Evolutionary conservation across 2,888 invertebrate genomes (phyloP).

Genomic region (Brachypterus glaber): DNA sequence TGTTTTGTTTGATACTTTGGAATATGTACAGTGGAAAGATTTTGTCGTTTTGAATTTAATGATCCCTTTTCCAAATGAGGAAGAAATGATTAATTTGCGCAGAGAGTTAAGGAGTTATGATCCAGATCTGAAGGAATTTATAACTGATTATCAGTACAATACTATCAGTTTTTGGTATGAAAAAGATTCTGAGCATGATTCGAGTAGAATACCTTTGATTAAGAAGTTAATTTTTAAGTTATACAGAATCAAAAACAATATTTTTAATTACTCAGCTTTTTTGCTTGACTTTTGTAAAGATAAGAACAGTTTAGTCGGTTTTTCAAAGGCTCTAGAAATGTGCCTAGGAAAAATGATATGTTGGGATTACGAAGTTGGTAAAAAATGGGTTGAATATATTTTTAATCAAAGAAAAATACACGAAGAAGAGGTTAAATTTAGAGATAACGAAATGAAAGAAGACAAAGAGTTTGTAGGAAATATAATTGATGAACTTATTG

Average conservation of each 20-base stretch:
- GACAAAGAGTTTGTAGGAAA: conserved; percentile 21
- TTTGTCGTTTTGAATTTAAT: conserved; percentile 53
- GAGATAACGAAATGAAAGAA: conserved; percentile 21
- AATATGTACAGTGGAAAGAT: conserved; percentile 56
- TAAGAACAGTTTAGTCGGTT: conserved; percentile 45
- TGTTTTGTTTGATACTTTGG: conserved; percentile 46
- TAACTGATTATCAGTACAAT: conserved; percentile 35
- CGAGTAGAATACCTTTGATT: conserved; percentile 24
- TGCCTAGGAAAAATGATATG: conserved; percentile 48
- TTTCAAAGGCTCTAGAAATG: conserved; percentile 49
- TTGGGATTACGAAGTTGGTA: conserved; percentile 42
- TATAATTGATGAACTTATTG: conserved; percentile 25
- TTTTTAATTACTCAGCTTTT: conserved; percentile 53
- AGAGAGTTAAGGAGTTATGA: conserved; percentile 45
- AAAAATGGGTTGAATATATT: conserved; percentile 36
- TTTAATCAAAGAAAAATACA: conserved; percentile 18
- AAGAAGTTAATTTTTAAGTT: conserved; percentile 51
- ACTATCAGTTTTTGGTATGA: conserved; percentile 41
- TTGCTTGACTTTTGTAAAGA: conserved; percentile 55
- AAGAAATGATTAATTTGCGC: conserved; percentile 46
- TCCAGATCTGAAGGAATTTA: conserved; percentile 32
- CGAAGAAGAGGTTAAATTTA: conserved; percentile 20
- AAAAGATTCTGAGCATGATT: conserved; percentile 20
- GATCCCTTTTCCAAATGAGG: conserved; percentile 46
- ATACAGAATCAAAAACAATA: conserved; percentile 42